Conservation (phyloP, 2,113 vertebrate genomes). For the Lanius ludovicianus region DNA sequence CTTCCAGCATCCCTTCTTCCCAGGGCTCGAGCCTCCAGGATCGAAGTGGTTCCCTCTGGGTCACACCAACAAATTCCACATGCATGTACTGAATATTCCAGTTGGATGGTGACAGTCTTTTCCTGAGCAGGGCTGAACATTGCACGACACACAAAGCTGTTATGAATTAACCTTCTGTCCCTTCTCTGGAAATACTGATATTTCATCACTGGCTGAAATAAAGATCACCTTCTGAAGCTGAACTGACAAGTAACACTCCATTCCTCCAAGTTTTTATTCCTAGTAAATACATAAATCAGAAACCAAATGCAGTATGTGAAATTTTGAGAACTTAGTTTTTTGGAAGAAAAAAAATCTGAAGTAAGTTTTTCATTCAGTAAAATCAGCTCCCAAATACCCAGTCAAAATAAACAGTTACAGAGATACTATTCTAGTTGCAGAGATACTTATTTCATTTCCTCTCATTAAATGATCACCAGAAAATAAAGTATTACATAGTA, state of each 20-base stretch:
- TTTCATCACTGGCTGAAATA: neutral
- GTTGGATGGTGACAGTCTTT: neutral
- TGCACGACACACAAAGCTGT: neutral
- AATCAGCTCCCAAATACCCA: neutral
- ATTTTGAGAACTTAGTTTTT: neutral
- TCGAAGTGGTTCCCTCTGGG: neutral
- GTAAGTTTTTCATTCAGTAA: neutral
- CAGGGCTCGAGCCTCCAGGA: neutral
- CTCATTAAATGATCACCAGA: neutral
- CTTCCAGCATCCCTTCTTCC: neutral
- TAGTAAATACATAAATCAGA: neutral
- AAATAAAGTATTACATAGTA: neutral
- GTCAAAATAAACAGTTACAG: neutral
- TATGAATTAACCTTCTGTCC: neutral
- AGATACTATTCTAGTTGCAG: neutral
- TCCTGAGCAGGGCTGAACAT: neutral
- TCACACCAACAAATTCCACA: neutral
- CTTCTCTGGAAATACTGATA: neutral
- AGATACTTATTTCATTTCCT: neutral
- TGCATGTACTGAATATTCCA: neutral
- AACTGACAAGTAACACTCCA: neutral
- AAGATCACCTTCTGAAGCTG: neutral
- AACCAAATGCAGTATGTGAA: neutral
- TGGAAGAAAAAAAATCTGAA: neutral
- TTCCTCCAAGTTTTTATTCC: neutral